phyloP scores from a whole-genome alignment of 2,888 invertebrate species.

The Adelphocoris suturalis region DNA sequence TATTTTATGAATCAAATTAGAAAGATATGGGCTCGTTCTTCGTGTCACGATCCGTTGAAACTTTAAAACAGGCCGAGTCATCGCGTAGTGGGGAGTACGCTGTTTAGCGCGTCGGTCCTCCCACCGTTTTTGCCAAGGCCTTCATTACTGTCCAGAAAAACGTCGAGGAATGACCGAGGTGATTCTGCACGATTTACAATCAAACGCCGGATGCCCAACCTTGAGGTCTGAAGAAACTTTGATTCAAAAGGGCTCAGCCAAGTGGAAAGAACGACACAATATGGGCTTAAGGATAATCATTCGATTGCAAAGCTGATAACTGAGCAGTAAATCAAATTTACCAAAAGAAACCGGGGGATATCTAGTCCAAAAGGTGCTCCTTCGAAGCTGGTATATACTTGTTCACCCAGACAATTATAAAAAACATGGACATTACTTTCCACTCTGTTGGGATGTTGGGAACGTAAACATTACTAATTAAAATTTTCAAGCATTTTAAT shows the following conservation, averaged over 20 bases:
- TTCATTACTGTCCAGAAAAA: not conserved
- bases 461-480: too few species aligned
- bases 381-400: too few species aligned
- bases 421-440: too few species aligned
- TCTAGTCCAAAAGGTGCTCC: too few species aligned
- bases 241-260: not conserved
- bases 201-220: conserved; percentile 13
- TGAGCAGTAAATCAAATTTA: too few species aligned
- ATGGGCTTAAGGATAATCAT: not conserved
- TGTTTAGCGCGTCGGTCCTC: not conserved
- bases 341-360: too few species aligned
- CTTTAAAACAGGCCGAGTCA: not conserved
- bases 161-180: conserved; percentile 1
- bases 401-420: too few species aligned
- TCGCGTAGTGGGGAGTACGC: not conserved
- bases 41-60: not conserved
- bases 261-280: not conserved
- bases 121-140: not conserved
- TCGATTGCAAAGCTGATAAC: too few species aligned
- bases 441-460: too few species aligned
- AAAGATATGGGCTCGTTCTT: not conserved
- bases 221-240: not conserved
- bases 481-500: too few species aligned
- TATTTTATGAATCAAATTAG: too few species aligned
- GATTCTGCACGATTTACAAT: not conserved